Percentiles rank a stretch among this genome's conserved stretches.
Conservation (phyloP, 2,113 vertebrate genomes). For the Crotalus horridus region DNA sequence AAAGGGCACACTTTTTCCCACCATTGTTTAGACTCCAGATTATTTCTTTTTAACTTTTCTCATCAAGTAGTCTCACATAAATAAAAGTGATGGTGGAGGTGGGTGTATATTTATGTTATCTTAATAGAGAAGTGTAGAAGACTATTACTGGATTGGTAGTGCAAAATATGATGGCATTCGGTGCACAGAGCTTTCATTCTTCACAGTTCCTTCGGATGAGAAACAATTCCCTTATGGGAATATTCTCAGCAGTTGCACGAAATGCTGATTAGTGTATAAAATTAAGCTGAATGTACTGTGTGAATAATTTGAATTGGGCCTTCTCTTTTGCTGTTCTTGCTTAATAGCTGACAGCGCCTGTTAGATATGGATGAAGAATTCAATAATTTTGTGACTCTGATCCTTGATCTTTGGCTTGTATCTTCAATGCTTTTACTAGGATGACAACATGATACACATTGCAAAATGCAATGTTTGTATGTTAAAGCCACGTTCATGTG, state of each 20-base stretch:
- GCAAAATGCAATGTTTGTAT: background rate
- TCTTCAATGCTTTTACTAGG: background rate
- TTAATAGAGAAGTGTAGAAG: background rate
- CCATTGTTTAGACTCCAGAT: background rate
- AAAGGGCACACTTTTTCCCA: background rate
- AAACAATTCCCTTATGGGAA: background rate
- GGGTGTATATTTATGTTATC: background rate
- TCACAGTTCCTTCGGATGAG: background rate
- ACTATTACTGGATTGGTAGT: background rate
- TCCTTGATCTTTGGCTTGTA: background rate
- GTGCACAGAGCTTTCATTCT: background rate
- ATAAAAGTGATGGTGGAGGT: background rate
- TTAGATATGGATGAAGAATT: background rate
- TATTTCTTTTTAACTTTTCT: background rate
- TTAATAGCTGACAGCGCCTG: background rate
- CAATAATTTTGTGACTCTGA: background rate
- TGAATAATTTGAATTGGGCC: background rate
- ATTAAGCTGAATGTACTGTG: too few relatives aligned
- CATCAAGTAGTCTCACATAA: background rate
- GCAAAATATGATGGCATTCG: background rate
- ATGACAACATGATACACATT: background rate
- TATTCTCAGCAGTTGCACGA: background rate
- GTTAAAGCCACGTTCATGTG: background rate
- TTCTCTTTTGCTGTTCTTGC: background rate
- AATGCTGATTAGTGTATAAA: background rate